These are phyloP conservation scores for Taeniopygia guttata DNA, from an alignment of 2,797 vertebrate genomes.

Conservation along the genomic window DNA sequence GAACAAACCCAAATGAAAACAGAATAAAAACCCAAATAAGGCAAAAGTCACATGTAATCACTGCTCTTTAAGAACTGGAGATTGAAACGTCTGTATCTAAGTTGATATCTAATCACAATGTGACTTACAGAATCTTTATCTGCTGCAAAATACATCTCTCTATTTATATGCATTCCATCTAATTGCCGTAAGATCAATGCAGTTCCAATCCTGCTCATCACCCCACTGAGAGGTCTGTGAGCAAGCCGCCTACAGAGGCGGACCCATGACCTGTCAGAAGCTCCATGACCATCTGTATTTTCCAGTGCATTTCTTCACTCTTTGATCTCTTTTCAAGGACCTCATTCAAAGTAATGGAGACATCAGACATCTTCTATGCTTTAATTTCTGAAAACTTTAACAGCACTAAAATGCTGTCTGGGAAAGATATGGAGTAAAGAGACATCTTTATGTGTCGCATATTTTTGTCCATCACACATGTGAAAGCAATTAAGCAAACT, in stretches of 20 bases:
- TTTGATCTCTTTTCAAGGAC: not conserved
- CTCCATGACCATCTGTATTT: not conserved
- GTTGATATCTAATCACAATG: not conserved
- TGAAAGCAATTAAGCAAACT: not conserved
- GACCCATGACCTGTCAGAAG: not conserved
- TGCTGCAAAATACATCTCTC: not conserved
- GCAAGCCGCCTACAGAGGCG: accelerated
- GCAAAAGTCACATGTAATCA: not conserved
- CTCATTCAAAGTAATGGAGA: not conserved
- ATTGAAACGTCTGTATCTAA: not conserved
- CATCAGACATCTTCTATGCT: not conserved
- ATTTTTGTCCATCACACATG: not conserved
- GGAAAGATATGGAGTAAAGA: not conserved
- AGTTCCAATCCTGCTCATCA: not conserved
- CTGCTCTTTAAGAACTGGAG: not conserved
- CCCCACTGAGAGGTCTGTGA: accelerated
- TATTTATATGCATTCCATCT: not conserved
- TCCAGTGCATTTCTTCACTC: not conserved
- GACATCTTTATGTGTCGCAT: not conserved
- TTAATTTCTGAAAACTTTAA: not conserved
- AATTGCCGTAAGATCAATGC: not conserved
- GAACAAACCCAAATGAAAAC: not conserved
- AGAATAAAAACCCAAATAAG: not conserved
- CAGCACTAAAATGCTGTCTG: not conserved
- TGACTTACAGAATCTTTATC: not conserved